phyloP scores from a whole-genome alignment of 2,797 vertebrate species.

The Synaphobranchus kaupii region DNA sequence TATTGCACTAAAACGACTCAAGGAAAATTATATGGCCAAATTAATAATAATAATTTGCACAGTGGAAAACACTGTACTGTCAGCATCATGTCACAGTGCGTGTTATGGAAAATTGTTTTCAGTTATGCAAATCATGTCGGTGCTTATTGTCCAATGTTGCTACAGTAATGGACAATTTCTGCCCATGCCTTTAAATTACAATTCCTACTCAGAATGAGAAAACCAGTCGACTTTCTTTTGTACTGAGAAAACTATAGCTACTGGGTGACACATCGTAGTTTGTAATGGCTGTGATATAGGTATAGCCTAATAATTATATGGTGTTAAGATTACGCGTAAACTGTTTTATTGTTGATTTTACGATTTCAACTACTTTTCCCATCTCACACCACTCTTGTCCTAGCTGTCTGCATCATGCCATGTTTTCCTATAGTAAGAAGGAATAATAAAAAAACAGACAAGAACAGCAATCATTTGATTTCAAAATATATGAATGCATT shows the following conservation, averaged over 20 bases:
- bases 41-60: neutral
- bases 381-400: neutral
- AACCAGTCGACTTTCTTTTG: neutral
- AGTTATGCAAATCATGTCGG: neutral
- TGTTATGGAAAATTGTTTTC: conserved; percentile 3
- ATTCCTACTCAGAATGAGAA: neutral
- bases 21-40: neutral
- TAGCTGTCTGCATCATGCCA: neutral
- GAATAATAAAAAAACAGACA: neutral
- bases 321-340: neutral
- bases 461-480: conserved; percentile 25
- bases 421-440: neutral
- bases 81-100: conserved; percentile 24
- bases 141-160: neutral
- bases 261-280: neutral
- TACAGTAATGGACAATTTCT: neutral
- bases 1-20: neutral
- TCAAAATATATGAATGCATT: conserved; percentile 62
- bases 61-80: neutral
- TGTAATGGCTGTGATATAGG: neutral
- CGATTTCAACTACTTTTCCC: neutral
- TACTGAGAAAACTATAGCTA: neutral
- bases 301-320: neutral
- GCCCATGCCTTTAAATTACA: neutral
- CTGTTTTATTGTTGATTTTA: neutral